These are phyloP conservation scores for Ploceus nigricollis DNA, from an alignment of 2,113 vertebrate genomes.

Conservation along the genomic window DNA sequence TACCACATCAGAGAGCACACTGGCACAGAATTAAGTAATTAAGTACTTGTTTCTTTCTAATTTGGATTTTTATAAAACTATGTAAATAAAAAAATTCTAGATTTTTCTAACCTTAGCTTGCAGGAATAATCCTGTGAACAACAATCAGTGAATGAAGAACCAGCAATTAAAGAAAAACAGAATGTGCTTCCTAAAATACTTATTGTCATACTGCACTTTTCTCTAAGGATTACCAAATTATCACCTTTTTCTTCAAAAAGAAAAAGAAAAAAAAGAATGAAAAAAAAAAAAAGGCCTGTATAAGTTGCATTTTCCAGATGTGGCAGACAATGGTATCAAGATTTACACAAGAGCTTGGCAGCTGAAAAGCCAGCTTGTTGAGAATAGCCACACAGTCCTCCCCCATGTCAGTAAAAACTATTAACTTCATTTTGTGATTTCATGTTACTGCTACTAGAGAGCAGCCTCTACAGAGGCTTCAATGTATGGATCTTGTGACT, in stretches of 20 bases:
- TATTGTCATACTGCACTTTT: background rate
- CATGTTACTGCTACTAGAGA: background rate
- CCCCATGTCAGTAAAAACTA: background rate
- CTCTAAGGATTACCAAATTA: background rate
- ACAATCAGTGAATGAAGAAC: background rate
- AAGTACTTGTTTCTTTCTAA: background rate
- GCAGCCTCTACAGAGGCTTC: background rate
- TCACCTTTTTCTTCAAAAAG: background rate
- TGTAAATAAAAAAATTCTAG: background rate
- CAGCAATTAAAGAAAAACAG: background rate
- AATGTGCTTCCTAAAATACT: background rate
- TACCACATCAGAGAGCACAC: background rate
- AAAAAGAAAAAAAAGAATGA: background rate
- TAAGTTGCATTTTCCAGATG: background rate
- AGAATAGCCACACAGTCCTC: background rate
- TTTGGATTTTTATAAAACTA: background rate
- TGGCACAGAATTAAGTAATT: background rate
- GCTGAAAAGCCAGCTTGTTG: background rate
- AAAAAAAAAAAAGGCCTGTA: fast-evolving
- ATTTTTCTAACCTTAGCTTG: background rate
- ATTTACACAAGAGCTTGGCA: background rate
- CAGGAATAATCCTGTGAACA: background rate
- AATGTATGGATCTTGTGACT: background rate
- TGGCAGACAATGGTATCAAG: background rate
- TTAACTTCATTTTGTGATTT: background rate